Conservation (phyloP, 1,140 invertebrate genomes). For the Aleiodes sp. region DNA sequence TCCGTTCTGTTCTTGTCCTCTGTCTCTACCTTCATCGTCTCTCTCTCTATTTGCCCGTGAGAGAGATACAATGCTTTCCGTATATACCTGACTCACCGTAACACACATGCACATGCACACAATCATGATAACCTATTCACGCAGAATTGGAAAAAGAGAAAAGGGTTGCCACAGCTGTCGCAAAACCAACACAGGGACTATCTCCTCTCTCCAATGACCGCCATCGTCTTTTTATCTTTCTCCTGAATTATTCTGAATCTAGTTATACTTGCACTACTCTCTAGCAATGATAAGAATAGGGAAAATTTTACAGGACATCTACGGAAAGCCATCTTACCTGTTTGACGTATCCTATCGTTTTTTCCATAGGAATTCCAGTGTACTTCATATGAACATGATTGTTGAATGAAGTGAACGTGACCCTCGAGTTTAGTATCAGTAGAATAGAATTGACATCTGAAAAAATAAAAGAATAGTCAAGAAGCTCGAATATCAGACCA, state of each 20-base stretch:
- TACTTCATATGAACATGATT: no score
- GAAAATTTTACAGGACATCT: no score
- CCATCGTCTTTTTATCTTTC: slow-evolving; percentile 10
- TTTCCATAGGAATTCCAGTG: no score
- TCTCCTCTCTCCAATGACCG: slow-evolving; percentile 12
- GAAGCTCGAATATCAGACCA: background rate
- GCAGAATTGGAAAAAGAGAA: background rate
- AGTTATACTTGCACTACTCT: background rate
- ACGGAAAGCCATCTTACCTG: no score
- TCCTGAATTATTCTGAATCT: background rate
- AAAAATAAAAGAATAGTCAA: background rate
- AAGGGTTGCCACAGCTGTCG: slow-evolving; percentile 17
- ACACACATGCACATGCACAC: slow-evolving; percentile 40
- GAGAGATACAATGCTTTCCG: background rate
- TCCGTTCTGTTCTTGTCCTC: slow-evolving; percentile 11
- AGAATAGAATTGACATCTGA: background rate
- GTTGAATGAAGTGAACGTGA: no score
- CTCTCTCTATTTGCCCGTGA: slow-evolving; percentile 20
- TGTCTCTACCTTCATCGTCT: background rate
- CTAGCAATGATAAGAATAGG: no score
- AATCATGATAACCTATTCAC: background rate
- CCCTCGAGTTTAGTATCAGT: background rate
- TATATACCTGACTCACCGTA: slow-evolving; percentile 21
- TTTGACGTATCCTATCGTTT: no score
- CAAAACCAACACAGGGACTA: background rate